Base-by-base conservation (phyloP, 2,797 vertebrate species). In the Scolopax rusticola region DNA sequence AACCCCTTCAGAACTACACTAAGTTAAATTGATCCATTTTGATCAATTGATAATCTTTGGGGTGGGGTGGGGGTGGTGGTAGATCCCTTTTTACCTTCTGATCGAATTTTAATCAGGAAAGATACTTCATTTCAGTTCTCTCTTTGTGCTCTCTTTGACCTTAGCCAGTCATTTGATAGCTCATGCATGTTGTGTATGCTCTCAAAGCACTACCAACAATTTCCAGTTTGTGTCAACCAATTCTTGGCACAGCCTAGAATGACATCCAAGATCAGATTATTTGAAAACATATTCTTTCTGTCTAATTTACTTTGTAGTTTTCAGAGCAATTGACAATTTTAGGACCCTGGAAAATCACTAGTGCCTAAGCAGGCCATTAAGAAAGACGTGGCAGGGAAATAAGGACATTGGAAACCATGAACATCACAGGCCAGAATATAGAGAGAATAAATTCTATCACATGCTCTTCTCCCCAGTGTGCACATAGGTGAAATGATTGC, bases 201-300 rank as follows among this genome's bases (percentile, higher is more conserved):
- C 36, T 60, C 50, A 53, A 40, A 83, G 54, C 15, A 15, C 40
- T 59, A 30, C 53, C 43, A n/a, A 54, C 25, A 73, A 13, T 56
- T 70, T 57, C 0, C 0, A 57, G 56, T 25, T 81, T 40, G n/a
- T 43, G 50, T 40, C 64, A 77, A 3, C 15, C 65, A 67, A 0
- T 38, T 68, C 30, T 50, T 73, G 70, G 28, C 4, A 7, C 38
- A 27, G 74, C 28, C 43, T 41, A 28, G 14, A 51, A 64, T 43
- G 51, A 51, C 25, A 65, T 38, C 28, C 32, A 57, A 54, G 12
- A 89, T 77, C 8, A 75, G 36, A 70, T 51, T 28, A n/a, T 51
- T 70, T 91, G 70, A 81, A 75, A 78, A 70, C 6, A 28, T 50
- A 38, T 43, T 71, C 36, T 30, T 87, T 14, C 43, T 69, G 41